These are phyloP conservation scores for Drosophila algonquin DNA, from an alignment of 2,888 invertebrate species.

Conservation along the genomic window DNA sequence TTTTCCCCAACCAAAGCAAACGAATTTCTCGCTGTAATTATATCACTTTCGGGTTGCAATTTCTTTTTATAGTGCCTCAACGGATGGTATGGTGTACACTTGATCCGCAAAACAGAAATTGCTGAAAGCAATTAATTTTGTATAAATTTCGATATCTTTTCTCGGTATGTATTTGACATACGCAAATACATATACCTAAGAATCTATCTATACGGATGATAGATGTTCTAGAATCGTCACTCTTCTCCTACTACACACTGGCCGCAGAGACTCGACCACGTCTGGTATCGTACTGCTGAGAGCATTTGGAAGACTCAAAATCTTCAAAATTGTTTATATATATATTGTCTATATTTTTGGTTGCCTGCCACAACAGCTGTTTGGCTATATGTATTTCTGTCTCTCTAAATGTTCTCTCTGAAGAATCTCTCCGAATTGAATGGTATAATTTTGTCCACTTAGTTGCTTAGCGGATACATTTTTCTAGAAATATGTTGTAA, in stretches of 20 bases:
- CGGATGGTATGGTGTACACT: not conserved
- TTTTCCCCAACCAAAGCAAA: slow-evolving; percentile 21
- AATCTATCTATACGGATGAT: slow-evolving; percentile 20
- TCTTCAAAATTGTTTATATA: slow-evolving; percentile 43
- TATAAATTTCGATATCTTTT: slow-evolving; percentile 4
- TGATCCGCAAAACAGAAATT: not conserved
- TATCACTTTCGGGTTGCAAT: slow-evolving; percentile 62
- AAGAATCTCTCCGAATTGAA: not conserved
- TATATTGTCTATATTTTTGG: slow-evolving; percentile 52
- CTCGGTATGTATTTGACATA: slow-evolving; percentile 8
- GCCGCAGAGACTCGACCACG: slow-evolving; percentile 46
- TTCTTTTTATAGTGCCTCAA: slow-evolving; percentile 27
- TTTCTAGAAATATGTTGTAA: not conserved
- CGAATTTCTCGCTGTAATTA: slow-evolving; percentile 54
- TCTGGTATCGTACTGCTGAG: slow-evolving; percentile 57
- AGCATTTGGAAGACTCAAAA: slow-evolving; percentile 35
- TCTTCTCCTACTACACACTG: slow-evolving; percentile 20
- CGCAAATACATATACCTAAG: slow-evolving; percentile 11
- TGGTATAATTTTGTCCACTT: not conserved
- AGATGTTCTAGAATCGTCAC: slow-evolving; percentile 37
- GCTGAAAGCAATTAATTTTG: slow-evolving; percentile 1
- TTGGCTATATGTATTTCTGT: slow-evolving; percentile 11
- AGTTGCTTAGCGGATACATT: not conserved
- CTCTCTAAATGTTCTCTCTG: not conserved
- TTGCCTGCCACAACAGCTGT: slow-evolving; percentile 56